phyloP scores from a whole-genome alignment of 2,888 invertebrate species.

The Drosophila phalerata region DNA sequence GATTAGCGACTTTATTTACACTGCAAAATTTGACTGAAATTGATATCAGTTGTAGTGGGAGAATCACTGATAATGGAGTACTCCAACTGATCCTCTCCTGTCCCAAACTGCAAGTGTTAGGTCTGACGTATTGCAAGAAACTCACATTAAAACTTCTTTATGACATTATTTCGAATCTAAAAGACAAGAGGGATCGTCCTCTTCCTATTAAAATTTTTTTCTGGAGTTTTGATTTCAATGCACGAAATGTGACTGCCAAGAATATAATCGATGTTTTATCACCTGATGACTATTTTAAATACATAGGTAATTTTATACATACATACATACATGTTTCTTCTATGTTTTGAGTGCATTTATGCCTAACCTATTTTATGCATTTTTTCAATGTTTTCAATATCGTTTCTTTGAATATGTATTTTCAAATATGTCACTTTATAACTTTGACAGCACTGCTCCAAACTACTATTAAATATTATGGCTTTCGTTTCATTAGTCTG shows the following conservation, averaged over 20 bases:
- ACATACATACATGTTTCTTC: no score
- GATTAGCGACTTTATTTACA: constrained; percentile 16
- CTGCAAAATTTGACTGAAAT: constrained; percentile 44
- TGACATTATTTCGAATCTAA: constrained; percentile 41
- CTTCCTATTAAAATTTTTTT: constrained; percentile 46
- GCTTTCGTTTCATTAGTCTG: no score
- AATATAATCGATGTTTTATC: constrained; percentile 28
- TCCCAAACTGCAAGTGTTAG: constrained; percentile 33
- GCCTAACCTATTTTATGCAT: no score
- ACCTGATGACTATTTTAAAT: no score
- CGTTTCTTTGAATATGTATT: no score
- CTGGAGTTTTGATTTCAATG: no score
- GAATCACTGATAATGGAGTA: constrained; percentile 21
- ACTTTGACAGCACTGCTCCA: no score
- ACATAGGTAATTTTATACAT: background rate
- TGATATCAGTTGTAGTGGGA: background rate
- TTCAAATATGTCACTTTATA: no score
- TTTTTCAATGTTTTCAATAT: no score
- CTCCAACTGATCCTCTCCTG: constrained; percentile 47
- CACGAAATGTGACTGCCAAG: constrained; percentile 3
- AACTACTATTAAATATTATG: no score
- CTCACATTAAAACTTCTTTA: constrained; percentile 27
- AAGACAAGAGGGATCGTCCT: constrained; percentile 16
- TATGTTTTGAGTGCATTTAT: no score
- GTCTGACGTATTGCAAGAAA: constrained; percentile 8